phyloP scores from a whole-genome alignment of 2,113 vertebrate genomes.

The Athene cunicularia region DNA sequence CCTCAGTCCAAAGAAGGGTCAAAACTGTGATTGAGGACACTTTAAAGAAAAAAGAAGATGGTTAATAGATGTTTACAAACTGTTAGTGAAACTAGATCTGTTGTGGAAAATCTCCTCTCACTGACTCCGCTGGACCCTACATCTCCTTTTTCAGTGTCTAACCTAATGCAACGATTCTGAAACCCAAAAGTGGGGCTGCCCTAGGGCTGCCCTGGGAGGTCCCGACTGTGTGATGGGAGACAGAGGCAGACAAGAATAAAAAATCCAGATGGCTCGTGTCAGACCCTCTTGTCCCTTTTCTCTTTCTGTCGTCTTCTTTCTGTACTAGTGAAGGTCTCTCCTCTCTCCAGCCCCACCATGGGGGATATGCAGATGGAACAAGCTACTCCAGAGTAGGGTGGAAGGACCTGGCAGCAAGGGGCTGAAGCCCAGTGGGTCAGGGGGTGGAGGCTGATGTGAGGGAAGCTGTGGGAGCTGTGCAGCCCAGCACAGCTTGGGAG shows the following conservation, averaged over 20 bases:
- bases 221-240: neutral
- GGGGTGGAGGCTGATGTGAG: fast-evolving
- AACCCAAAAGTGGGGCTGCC: neutral
- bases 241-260: neutral
- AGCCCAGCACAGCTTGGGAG: neutral
- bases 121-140: neutral
- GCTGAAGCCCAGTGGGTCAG: neutral
- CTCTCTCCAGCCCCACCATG: neutral
- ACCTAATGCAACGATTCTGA: neutral
- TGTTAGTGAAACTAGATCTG: neutral
- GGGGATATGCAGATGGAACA: neutral
- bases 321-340: neutral
- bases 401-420: neutral
- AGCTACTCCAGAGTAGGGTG: neutral
- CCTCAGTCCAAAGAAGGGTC: neutral
- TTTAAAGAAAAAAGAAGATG: neutral
- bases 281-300: neutral
- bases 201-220: neutral
- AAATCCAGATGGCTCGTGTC: neutral
- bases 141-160: neutral
- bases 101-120: neutral
- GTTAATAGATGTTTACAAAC: neutral
- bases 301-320: neutral
- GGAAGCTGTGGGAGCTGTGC: neutral
- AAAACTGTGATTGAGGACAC: neutral